These are phyloP conservation scores for Phania funesta DNA, from an alignment of 2,888 invertebrate species.

Conservation along the genomic window DNA sequence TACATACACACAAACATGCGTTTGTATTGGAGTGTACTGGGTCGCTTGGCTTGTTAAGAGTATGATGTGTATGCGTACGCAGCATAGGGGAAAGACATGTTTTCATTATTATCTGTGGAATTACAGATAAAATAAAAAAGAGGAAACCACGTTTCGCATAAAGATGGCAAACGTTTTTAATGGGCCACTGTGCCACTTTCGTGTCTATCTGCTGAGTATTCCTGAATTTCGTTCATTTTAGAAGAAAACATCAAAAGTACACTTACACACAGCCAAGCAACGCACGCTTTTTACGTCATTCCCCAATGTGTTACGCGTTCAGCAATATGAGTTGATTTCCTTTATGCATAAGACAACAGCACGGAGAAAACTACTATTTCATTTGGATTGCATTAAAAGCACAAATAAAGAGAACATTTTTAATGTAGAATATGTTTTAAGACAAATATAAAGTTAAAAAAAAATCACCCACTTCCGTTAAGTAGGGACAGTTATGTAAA, in stretches of 20 bases:
- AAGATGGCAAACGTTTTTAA: slow-evolving; percentile 24
- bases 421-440: too few species aligned
- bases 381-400: too few species aligned
- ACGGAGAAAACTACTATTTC: too few species aligned
- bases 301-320: slow-evolving; percentile 23
- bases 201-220: slow-evolving; percentile 5
- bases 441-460: too few species aligned
- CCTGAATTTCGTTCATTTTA: slow-evolving; percentile 6
- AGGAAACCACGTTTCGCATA: background rate
- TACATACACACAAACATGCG: background rate
- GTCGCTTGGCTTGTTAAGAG: slow-evolving; percentile 2
- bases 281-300: slow-evolving; percentile 1
- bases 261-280: background rate
- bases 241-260: background rate
- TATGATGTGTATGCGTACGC: background rate
- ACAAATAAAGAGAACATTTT: too few species aligned
- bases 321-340: background rate
- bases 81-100: slow-evolving; percentile 3
- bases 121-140: slow-evolving; percentile 25
- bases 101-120: slow-evolving; percentile 33
- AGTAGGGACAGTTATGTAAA: too few species aligned
- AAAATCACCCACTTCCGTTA: too few species aligned
- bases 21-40: slow-evolving; percentile 4
- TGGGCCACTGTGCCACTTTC: slow-evolving; percentile 52
- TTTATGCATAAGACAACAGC: slow-evolving; percentile 63